A percentile compares a stretch with the other conserved stretches of the same genome.
Conservation (phyloP, 2,113 vertebrate species). For the Chionomys nivalis region DNA sequence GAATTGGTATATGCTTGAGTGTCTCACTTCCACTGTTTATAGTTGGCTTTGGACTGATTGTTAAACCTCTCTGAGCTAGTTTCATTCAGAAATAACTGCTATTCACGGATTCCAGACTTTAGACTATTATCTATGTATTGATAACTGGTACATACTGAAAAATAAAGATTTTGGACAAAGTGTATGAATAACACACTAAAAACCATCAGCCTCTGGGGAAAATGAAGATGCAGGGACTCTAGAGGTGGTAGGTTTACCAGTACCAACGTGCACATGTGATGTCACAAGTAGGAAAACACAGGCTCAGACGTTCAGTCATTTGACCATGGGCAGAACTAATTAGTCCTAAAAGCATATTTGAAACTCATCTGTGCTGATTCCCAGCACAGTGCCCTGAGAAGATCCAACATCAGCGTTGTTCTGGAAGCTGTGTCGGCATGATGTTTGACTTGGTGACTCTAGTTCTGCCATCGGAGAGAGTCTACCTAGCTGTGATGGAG, state of each 20-base stretch:
- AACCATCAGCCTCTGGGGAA: constrained; percentile 1
- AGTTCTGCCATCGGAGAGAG: not conserved
- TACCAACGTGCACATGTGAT: not conserved
- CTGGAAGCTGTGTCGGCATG: not conserved
- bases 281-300: not conserved
- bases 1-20: not conserved
- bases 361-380: not conserved
- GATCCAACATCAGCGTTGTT: not conserved
- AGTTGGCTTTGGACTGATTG: not conserved
- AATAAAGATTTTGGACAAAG: not conserved
- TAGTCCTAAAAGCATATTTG: not conserved
- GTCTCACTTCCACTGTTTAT: not conserved
- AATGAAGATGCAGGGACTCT: not conserved
- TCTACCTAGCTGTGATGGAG: not conserved
- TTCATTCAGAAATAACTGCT: constrained; percentile 30
- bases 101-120: not conserved
- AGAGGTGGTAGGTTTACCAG: not conserved
- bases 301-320: not conserved
- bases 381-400: not conserved
- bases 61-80: not conserved
- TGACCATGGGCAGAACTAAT: not conserved
- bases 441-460: constrained; percentile 4
- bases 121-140: not conserved
- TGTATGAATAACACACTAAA: constrained; percentile 2
- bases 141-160: not conserved